A percentile compares a stretch with the other conserved stretches of the same genome.
Conservation (phyloP, 2,888 invertebrate species). For the Salpingus planirostris region DNA sequence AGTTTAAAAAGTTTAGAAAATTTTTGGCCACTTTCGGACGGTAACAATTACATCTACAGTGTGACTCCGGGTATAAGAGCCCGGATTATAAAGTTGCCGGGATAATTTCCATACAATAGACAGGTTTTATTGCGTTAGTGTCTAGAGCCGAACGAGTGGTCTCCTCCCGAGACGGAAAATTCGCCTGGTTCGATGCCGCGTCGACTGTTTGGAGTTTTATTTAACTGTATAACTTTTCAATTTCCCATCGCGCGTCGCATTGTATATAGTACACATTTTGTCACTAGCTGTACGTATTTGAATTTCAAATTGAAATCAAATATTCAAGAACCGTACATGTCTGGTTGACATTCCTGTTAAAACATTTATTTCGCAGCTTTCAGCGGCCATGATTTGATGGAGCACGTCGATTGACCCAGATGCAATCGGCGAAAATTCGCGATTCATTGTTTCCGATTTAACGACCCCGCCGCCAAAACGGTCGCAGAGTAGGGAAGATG, state of each 20-base stretch:
- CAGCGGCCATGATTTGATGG: conserved; percentile 24
- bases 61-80: too few species aligned
- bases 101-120: conserved; percentile 33
- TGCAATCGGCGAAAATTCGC: conserved; percentile 24
- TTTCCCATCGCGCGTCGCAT: conserved; percentile 31
- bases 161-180: conserved; percentile 24
- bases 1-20: not conserved
- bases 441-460: conserved; percentile 5
- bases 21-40: not conserved
- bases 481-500: too few species aligned
- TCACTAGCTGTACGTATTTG: conserved; percentile 31
- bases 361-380: conserved; percentile 33
- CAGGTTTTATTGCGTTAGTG: conserved; percentile 31
- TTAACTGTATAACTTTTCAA: conserved; percentile 39
- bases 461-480: too few species aligned
- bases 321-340: conserved; percentile 35
- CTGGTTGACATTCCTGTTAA: conserved; percentile 33
- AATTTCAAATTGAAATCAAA: conserved; percentile 40
- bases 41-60: too few species aligned
- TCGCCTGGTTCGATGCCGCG: conserved; percentile 20
- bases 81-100: conserved; percentile 27
- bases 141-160: conserved; percentile 19
- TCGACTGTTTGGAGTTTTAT: conserved; percentile 27
- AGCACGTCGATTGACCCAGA: conserved; percentile 27
- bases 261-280: conserved; percentile 27